These are phyloP conservation scores for Echeneis naucrates DNA, from an alignment of 2,797 vertebrate species.

Conservation along the genomic window DNA sequence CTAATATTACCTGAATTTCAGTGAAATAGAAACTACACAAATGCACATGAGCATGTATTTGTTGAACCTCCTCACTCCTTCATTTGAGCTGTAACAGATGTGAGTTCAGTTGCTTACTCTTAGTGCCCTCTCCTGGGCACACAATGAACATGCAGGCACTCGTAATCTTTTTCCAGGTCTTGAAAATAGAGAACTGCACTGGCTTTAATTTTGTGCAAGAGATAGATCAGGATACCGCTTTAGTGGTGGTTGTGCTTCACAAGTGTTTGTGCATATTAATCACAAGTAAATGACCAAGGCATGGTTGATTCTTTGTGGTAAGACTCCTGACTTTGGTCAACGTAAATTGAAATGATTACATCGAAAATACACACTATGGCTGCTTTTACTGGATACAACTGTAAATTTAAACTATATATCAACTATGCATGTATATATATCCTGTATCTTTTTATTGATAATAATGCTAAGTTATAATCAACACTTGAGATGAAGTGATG, in stretches of 20 bases:
- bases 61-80: neutral
- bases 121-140: slow-evolving; percentile 71
- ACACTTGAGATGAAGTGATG: neutral
- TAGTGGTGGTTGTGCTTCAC: neutral
- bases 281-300: neutral
- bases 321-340: neutral
- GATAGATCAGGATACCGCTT: neutral
- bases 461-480: neutral
- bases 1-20: slow-evolving; percentile 15
- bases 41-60: neutral
- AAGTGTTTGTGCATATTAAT: neutral
- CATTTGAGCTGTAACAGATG: neutral
- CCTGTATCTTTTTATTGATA: neutral
- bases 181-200: neutral
- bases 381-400: neutral
- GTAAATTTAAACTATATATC: neutral
- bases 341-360: too few species aligned
- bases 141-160: slow-evolving; percentile 14
- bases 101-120: slow-evolving; percentile 36
- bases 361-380: neutral
- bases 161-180: neutral
- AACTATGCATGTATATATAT: too few species aligned
- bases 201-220: neutral
- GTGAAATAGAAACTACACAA: neutral
- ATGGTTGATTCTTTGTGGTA: neutral